These are phyloP conservation scores for Vannuccia rotundouncinata DNA, from an alignment of 2,888 invertebrate species.

Conservation along the genomic window DNA sequence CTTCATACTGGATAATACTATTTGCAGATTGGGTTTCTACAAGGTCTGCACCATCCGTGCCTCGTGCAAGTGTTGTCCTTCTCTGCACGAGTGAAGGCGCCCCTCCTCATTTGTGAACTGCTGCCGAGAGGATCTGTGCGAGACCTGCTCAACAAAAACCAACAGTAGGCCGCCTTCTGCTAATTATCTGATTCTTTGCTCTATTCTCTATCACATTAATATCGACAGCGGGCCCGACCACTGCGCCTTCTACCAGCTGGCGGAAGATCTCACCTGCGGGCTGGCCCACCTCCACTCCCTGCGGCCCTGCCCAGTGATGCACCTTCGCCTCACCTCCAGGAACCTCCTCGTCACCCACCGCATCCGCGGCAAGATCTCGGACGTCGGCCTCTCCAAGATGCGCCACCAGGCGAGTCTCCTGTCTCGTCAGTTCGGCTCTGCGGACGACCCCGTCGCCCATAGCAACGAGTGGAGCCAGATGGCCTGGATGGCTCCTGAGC, in stretches of 20 bases:
- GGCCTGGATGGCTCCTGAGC: conserved; percentile 54
- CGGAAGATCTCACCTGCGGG: background rate
- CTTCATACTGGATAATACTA: background rate
- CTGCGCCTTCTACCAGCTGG: conserved; percentile 5
- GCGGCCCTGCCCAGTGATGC: background rate
- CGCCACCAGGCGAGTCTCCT: conserved; percentile 2
- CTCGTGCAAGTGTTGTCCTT: background rate
- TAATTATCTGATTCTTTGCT: background rate
- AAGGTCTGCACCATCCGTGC: conserved; percentile 8
- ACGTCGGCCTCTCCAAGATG: conserved; percentile 54
- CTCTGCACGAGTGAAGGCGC: background rate
- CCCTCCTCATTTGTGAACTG: conserved; percentile 22
- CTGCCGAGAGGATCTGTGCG: background rate
- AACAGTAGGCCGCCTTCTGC: background rate
- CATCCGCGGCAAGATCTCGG: conserved; percentile 50
- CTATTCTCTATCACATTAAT: background rate
- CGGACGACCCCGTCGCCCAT: background rate
- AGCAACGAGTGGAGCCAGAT: conserved; percentile 42
- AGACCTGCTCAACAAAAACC: background rate
- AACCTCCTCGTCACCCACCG: conserved; percentile 48
- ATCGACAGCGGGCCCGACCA: background rate
- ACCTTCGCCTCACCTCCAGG: conserved; percentile 49
- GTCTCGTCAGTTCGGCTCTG: background rate
- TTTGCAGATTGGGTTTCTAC: background rate
- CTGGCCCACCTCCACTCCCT: conserved; percentile 5